Base-by-base conservation (phyloP, 2,113 vertebrate genomes). In the Haemorhous mexicanus region DNA sequence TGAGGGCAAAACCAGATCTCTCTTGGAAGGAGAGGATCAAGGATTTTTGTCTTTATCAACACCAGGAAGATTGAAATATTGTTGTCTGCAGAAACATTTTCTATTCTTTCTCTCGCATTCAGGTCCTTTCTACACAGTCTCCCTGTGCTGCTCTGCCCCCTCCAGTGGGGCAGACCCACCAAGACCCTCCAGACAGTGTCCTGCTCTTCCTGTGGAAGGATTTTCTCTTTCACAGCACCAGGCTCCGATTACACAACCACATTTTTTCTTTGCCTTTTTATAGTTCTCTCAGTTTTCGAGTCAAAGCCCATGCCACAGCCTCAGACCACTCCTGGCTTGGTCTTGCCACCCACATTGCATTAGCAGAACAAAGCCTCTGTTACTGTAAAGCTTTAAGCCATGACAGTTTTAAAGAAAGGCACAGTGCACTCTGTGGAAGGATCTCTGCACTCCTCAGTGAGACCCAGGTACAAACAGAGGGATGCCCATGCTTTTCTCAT, bases 321-420 rank as follows among this genome's bases (percentile, higher is more conserved):
- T 66, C 8, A 75, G 89, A 96, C 37, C 69, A 47, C 87, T 95
- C 94, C 87, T 95, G 87, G 43, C 68, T 92, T 33, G 56, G 93
- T 84, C 58, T 88, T 49, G 66, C 96, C 95, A 97, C 96, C 95
- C 96, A 97, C 94, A 66, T 66, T 84, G 96, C 76, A 22, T 44
- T 53, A 35, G 28, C 63, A 91, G 83, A 97, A 90, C 88, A 91
- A 97, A 97, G 95, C 70, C 94, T 70, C 89, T 77, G 81, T 62
- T 89, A 47, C 95, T 96, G 87, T 74, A 80, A 77, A 94, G 85
- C 79, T 87, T 67, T 84, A 75, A 90, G 62, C 43, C 43, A 27
- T 46, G 63, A 55, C 72, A 90, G 50, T 41, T 95, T 67, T 49
- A n/a, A 56, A 79, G 90, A 27, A 91, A 91, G 58, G 41, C 73